A percentile compares a stretch with the other conserved stretches of the same genome.
Conservation (phyloP, 1,140 invertebrate species). For the Hyphantria cunea region DNA sequence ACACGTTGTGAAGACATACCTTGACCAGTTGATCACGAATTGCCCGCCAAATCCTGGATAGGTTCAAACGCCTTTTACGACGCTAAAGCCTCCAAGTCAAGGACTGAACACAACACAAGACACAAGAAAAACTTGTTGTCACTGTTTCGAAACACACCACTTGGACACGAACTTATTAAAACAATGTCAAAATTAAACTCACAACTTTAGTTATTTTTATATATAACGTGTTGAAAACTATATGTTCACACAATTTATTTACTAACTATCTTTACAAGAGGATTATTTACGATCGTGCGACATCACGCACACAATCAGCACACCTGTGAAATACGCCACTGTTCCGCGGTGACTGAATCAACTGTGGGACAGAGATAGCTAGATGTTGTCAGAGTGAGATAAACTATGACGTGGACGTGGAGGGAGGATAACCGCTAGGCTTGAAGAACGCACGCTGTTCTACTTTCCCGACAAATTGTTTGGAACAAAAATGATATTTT, state of each 20-base stretch:
- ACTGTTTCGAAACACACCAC: conserved; percentile 62
- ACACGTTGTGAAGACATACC: conserved; percentile 46
- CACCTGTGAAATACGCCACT: conserved; percentile 59
- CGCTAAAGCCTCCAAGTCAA: conserved; percentile 74
- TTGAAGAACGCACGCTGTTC: conserved; percentile 64
- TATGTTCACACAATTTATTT: conserved; percentile 15
- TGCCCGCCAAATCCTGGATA: conserved; percentile 48
- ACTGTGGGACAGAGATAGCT: conserved; percentile 59
- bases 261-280: conserved; percentile 44
- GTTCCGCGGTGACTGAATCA: conserved; percentile 68
- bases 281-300: conserved; percentile 64
- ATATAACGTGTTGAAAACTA: conserved; percentile 2
- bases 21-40: conserved; percentile 62
- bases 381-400: conserved; percentile 59
- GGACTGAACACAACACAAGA: conserved; percentile 66
- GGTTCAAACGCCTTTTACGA: conserved; percentile 49
- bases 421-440: conserved; percentile 73
- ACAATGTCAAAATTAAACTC: conserved; percentile 12
- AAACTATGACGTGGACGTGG: conserved; percentile 54
- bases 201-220: conserved; percentile 5
- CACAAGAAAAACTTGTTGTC: conserved; percentile 74
- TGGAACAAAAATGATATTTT: conserved; percentile 31
- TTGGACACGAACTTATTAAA: conserved; percentile 22
- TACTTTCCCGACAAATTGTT: conserved; percentile 32
- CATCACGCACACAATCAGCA: conserved; percentile 44